Base-by-base conservation (phyloP, 2,888 invertebrate genomes). In the Coenonympha arcania region DNA sequence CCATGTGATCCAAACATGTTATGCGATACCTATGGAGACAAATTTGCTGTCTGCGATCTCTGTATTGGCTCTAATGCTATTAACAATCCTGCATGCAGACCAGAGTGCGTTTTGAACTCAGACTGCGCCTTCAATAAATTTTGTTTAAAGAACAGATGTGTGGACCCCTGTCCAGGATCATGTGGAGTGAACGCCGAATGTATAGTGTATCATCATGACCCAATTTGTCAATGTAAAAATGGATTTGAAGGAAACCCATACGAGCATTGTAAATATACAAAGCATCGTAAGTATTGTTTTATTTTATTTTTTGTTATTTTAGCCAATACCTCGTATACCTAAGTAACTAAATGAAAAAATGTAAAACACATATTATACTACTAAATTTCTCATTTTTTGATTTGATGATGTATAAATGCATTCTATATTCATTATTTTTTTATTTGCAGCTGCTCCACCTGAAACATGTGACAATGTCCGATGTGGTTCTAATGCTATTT, bases 81-180 rank as follows among this genome's bases (percentile, higher is more conserved):
- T 36, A 90, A 90, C 59, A 91, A 92, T 74, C 91, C 93, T 19
- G 88, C 89, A 24, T 95, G 95, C 62, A 88, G 92, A 67, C 95
- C 95, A 24, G 94, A 95, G 80, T 95, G 95, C 77, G 79, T 95
- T 42, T 88, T 91, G 11, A 92, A 91, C 67, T 90, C 92, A 1
- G 95, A 95, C 65, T 95, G 95, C 83, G 88, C 91, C 42, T 92
- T 93, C 65, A 87, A 93, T 69, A 90, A 88, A 65, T 92, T 94
- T 48, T 95, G 95, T 68, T 79, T 93, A 43, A 89, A 90, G 56
- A 90, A 91, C 62, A 89, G 87, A 68, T 95, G 95, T 68, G 73
- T 89, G 9, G 92, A 95, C 75, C 94, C 94, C 13, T 94, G 94
- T 62, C 90, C 91, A 6, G 93, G 93, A 41, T 91, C 93, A 2